Evolutionary conservation across 1,140 invertebrate species (phyloP).

Genomic region (Tyrophagus putrescentiae): DNA sequence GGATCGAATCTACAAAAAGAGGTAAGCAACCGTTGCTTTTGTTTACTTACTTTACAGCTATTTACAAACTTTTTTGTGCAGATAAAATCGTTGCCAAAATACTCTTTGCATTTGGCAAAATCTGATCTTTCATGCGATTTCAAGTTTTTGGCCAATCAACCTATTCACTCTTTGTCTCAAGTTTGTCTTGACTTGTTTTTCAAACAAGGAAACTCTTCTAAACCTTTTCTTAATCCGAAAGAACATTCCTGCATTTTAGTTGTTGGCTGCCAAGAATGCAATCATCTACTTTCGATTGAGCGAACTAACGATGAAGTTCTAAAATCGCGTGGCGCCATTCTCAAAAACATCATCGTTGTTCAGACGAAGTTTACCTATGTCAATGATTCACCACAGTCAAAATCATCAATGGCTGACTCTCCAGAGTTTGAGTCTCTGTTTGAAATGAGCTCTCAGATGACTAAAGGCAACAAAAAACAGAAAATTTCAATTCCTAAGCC

Average conservation of each 20-base stretch:
- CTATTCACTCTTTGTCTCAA: neutral
- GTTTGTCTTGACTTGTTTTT: neutral
- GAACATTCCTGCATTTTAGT: constrained; percentile 10
- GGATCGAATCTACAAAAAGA: constrained; percentile 47
- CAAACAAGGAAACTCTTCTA: neutral
- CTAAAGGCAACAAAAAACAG: neutral
- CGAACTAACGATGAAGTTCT: neutral
- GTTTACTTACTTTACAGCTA: neutral
- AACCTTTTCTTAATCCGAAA: neutral
- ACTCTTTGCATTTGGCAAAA: neutral
- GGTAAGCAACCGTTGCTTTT: neutral
- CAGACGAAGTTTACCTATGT: neutral
- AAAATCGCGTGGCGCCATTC: neutral
- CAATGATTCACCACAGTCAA: neutral
- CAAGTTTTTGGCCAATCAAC: neutral
- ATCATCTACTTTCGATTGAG: neutral
- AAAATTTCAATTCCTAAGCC: neutral
- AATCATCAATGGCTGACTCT: neutral
- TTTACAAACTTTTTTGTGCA: neutral
- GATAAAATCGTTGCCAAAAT: neutral
- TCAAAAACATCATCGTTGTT: neutral
- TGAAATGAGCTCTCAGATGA: neutral
- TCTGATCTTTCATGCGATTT: neutral
- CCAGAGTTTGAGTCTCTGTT: neutral
- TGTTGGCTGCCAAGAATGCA: constrained; percentile 3